Conservation (phyloP, 1,140 invertebrate species). For the Globodera ellingtonae region DNA sequence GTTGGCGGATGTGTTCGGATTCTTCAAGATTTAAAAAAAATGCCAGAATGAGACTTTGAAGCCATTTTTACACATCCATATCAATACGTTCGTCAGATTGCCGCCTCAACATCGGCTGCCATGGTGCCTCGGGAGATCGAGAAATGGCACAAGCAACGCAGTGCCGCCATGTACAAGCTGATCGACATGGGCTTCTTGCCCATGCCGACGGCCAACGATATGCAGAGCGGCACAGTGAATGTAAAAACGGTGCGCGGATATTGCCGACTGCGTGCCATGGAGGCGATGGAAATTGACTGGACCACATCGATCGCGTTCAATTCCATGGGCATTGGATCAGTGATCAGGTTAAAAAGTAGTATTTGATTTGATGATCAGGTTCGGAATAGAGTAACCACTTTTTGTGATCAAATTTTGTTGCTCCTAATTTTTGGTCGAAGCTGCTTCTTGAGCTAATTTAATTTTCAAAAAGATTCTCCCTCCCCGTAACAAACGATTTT, state of each 20-base stretch:
- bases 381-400: too few relatives aligned
- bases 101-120: conserved; percentile 1
- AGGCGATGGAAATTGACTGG: conserved; percentile 11
- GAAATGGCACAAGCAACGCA: not conserved
- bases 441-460: too few relatives aligned
- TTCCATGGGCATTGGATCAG: conserved; percentile 18
- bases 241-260: not conserved
- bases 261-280: not conserved
- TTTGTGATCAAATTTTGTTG: too few relatives aligned
- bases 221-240: not conserved
- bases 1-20: too few relatives aligned
- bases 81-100: not conserved
- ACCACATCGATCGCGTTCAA: conserved; percentile 1
- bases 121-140: not conserved
- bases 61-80: not conserved
- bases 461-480: too few relatives aligned
- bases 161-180: not conserved
- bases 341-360: too few relatives aligned
- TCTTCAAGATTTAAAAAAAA: too few relatives aligned
- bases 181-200: conserved; percentile 2
- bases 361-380: too few relatives aligned
- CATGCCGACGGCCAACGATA: not conserved
- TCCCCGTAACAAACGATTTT: too few relatives aligned
- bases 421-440: too few relatives aligned
- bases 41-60: too few relatives aligned